Evolutionary conservation across 2,797 vertebrate species (phyloP), one percentile per base, ranked within the genome.

Genomic region (Anguilla marmorata): DNA sequence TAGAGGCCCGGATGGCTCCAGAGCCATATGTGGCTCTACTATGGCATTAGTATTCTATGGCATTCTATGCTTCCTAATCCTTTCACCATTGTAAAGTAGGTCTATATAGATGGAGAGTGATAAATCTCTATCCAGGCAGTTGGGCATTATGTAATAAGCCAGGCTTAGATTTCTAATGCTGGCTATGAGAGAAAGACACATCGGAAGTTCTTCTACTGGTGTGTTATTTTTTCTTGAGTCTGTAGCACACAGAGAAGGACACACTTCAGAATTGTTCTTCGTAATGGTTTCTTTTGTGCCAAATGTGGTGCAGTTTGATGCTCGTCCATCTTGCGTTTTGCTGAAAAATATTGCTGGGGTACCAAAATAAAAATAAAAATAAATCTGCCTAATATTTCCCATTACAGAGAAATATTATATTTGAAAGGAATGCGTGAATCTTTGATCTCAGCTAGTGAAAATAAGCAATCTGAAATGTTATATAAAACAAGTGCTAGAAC

Each of bases 121-220:
- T 88, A 41, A 60, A 33, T 24, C 54, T 79, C 24, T 11, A 27
- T 60, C 21, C 85, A 82, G 80, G 16, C 85, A 82, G 84, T 54
- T 88, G 85, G 37, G 5, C 9, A 27, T 88, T 88, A 83, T 82
- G 76, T 88, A 82, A 83, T 85, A 48, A 54, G n/a, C 8, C 12
- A 7, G 4, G 33, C 33, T 85, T 58, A 85, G 12, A 41, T 85
- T 48, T 63, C 11, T 14, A 63, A 37, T 14, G 41, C 56, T 21
- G 19, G 56, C 37, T 80, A 30, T 79, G 69, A 33, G 66, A 82
- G 76, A 74, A 45, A 74, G 45, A 37, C 33, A 41, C 60, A 86
- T 86, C n/a, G 24, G 50, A 33, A 19, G 8, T 50, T 85, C n/a
- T 85, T 85, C 12, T 3, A 37, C 83, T 6, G 27, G 33, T 60